Evolutionary conservation across 2,797 vertebrate genomes (phyloP).

Genomic region (Molossus alvarezi): DNA sequence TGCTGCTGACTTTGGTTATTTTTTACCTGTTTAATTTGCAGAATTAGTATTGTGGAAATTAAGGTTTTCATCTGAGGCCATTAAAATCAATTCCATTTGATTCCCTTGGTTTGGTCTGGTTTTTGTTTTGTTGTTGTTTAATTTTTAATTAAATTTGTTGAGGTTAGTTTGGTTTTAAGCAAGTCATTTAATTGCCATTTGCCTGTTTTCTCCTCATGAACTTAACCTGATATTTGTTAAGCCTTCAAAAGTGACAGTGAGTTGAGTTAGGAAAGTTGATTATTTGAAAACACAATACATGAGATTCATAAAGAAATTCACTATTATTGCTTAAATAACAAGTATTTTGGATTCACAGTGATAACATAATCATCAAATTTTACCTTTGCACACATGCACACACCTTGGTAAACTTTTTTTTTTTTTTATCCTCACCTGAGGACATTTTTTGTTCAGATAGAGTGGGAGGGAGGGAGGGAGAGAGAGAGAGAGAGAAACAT

Average conservation of each 20-base stretch:
- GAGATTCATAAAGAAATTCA: slow-evolving; percentile 49
- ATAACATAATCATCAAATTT: background rate
- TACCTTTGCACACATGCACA: background rate
- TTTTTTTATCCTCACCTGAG: no score
- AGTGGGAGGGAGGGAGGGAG: no score
- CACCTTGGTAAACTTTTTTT: slow-evolving; percentile 15
- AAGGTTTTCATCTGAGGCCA: slow-evolving; percentile 33
- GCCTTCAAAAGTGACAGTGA: slow-evolving; percentile 29
- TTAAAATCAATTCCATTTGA: slow-evolving; percentile 33
- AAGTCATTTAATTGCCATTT: slow-evolving; percentile 7
- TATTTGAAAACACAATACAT: slow-evolving; percentile 9
- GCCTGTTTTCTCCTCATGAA: background rate
- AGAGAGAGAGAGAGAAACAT: no score
- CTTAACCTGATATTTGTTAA: slow-evolving; percentile 35
- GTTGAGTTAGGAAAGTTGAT: background rate
- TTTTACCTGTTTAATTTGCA: slow-evolving; percentile 62
- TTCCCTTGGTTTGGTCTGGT: background rate
- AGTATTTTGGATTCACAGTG: background rate
- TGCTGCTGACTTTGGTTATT: slow-evolving; percentile 36
- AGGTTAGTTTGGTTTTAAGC: slow-evolving; percentile 49
- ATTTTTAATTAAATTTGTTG: background rate
- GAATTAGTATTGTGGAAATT: slow-evolving; percentile 36
- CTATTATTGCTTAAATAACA: slow-evolving; percentile 20
- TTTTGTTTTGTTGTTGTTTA: background rate
- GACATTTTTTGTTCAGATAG: no score